These are phyloP conservation scores for Chaetura pelagica DNA, from an alignment of 2,113 vertebrate genomes.

Conservation along the genomic window DNA sequence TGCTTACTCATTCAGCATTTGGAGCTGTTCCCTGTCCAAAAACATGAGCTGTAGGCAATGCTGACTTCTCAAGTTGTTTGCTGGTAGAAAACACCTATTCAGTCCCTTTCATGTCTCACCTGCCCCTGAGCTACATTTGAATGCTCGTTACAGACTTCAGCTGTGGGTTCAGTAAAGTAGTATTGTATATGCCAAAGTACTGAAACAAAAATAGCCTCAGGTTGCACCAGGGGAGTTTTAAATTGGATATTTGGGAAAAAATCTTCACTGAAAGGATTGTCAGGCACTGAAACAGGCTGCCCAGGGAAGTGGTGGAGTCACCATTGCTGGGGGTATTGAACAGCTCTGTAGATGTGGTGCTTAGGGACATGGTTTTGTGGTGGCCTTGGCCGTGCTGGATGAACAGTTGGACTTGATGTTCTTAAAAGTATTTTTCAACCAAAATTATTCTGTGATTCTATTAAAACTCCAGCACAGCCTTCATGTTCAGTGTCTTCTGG, in stretches of 20 bases:
- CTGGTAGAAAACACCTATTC: neutral
- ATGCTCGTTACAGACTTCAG: neutral
- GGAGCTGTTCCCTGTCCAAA: neutral
- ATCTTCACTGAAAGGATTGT: neutral
- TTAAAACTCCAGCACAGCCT: neutral
- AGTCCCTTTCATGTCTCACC: neutral
- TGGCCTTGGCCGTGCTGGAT: too few species aligned
- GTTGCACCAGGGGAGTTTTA: neutral
- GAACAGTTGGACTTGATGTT: too few species aligned
- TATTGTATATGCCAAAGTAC: neutral
- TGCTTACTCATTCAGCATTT: neutral
- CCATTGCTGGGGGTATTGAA: too few species aligned
- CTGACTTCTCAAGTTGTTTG: neutral
- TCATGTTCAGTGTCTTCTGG: neutral
- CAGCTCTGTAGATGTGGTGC: too few species aligned
- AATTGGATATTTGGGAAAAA: neutral
- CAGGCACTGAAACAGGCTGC: neutral
- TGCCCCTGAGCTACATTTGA: neutral
- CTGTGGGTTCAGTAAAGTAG: neutral
- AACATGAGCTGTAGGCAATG: neutral
- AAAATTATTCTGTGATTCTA: neutral
- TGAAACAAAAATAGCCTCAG: neutral
- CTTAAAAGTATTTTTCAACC: neutral
- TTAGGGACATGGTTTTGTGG: too few species aligned
- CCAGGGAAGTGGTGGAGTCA: neutral